Base-by-base conservation (phyloP, 2,797 vertebrate species). In the Karalla daura region DNA sequence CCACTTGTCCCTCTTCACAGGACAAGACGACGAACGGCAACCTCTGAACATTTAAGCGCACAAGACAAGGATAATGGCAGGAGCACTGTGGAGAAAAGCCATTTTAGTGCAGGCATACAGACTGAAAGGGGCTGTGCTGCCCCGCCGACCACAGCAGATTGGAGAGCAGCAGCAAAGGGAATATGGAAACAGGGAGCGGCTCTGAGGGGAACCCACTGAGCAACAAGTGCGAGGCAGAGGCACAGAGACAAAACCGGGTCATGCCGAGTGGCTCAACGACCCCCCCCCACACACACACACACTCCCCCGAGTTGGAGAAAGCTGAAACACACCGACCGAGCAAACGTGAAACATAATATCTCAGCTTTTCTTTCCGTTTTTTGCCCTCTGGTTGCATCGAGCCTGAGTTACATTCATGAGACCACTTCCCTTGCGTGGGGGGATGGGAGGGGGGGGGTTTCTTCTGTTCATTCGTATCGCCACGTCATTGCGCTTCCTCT, bases 181-280 rank as follows among this genome's bases (percentile, higher is more conserved):
- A 83, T 82, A 79, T 91, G 85, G 85, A 90, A 89, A 89, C 84
- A 86, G 87, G 91, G 89, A 89, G 89, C 83, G 83, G 87, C 88
- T 89, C 81, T 69, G 70, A 88, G 67, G 70, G 81, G 73, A 88
- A 76, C 83, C 59, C 75, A 87, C 76, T 18, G 14, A 56, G 72
- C 77, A 77, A 69, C 17, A 7, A 80, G 68, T 59, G 45, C n/a
- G 45, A 80, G 74, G 66, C 14, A 60, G 63, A 81, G 40, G 76
- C 52, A 49, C 28, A 49, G 80, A 44, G 63, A 85, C 80, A 81
- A 64, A 72, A 45, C n/a, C 27, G 54, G 70, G 67, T 59, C 76
- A 60, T 21, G 73, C 55, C 30, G 53, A 74, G 47, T 60, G 61
- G 43, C 62, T 79, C 47, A 64, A 58, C 63, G 62, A 39, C 76